Evolutionary conservation across 2,797 vertebrate species (phyloP).

Genomic region (Rhincodon typus): DNA sequence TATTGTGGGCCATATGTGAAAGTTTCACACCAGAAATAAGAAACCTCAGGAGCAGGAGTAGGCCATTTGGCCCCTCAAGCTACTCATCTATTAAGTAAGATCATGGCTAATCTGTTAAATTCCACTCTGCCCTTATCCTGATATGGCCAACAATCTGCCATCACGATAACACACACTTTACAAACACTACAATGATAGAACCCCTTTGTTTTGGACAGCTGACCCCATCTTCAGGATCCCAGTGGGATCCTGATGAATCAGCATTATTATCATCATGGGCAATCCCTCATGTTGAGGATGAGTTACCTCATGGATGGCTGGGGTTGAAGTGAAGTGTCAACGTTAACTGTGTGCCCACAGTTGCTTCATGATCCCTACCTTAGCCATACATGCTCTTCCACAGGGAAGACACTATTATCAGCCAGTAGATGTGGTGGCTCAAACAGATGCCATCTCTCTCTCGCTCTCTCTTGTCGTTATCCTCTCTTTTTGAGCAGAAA

Average conservation of each 20-base stretch:
- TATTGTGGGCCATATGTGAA: background rate
- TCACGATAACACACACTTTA: background rate
- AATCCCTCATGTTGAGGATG: no score
- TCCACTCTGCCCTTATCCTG: background rate
- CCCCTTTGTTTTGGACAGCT: background rate
- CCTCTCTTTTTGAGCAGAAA: no score
- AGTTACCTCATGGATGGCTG: no score
- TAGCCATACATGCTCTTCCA: no score
- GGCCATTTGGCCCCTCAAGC: background rate
- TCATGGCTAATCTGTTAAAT: background rate
- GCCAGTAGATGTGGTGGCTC: no score
- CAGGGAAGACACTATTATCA: no score
- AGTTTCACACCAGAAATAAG: background rate
- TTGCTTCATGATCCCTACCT: no score
- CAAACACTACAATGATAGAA: background rate
- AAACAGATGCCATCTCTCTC: no score
- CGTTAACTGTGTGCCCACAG: no score
- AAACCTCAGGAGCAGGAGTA: background rate
- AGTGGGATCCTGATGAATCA: background rate
- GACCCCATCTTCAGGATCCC: background rate
- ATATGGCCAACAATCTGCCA: background rate
- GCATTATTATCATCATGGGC: background rate
- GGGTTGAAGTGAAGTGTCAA: no score
- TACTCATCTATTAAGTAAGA: background rate
- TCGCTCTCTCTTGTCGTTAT: no score